These are phyloP conservation scores for Ommatoiulus sabulosus DNA, from an alignment of 2,888 invertebrate genomes.

Conservation along the genomic window DNA sequence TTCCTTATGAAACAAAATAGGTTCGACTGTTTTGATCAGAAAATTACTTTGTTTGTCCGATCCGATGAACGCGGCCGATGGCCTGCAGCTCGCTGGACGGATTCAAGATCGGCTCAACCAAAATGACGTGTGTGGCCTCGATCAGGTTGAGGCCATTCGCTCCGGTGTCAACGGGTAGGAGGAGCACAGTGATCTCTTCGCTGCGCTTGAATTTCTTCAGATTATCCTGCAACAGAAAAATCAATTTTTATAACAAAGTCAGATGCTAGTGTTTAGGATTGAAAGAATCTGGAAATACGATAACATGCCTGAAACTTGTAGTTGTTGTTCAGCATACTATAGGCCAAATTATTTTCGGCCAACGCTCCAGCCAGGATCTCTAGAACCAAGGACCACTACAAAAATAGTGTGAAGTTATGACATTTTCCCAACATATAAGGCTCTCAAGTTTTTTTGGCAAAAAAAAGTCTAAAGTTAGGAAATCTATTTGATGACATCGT, in stretches of 20 bases:
- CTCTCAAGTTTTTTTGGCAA: too few relatives aligned
- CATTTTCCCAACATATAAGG: too few relatives aligned
- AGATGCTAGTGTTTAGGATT: not conserved
- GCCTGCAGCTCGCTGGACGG: slow-evolving; percentile 81
- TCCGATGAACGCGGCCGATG: slow-evolving; percentile 81
- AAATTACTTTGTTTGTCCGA: slow-evolving; percentile 79
- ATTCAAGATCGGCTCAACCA: slow-evolving; percentile 81
- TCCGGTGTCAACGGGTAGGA: slow-evolving; percentile 78
- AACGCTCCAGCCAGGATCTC: slow-evolving; percentile 68
- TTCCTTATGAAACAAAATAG: too few relatives aligned
- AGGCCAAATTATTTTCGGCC: slow-evolving; percentile 71
- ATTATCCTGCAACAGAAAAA: slow-evolving; percentile 61
- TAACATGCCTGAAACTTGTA: slow-evolving; percentile 68
- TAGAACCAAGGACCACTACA: too few relatives aligned
- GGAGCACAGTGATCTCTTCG: slow-evolving; percentile 69
- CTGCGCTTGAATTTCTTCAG: slow-evolving; percentile 65
- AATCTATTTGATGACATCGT: too few relatives aligned
- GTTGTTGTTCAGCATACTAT: slow-evolving; percentile 65
- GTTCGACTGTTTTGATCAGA: too few relatives aligned
- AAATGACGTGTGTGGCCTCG: slow-evolving; percentile 82
- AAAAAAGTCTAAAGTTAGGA: too few relatives aligned
- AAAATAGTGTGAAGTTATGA: too few relatives aligned
- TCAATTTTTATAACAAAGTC: not conserved
- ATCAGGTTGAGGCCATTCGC: slow-evolving; percentile 82
- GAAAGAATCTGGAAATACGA: slow-evolving; percentile 70